Percentiles rank a stretch among this genome's conserved stretches.
phyloP scores from a whole-genome alignment of 2,113 vertebrate species.

The Hippocampus guttulatus region DNA sequence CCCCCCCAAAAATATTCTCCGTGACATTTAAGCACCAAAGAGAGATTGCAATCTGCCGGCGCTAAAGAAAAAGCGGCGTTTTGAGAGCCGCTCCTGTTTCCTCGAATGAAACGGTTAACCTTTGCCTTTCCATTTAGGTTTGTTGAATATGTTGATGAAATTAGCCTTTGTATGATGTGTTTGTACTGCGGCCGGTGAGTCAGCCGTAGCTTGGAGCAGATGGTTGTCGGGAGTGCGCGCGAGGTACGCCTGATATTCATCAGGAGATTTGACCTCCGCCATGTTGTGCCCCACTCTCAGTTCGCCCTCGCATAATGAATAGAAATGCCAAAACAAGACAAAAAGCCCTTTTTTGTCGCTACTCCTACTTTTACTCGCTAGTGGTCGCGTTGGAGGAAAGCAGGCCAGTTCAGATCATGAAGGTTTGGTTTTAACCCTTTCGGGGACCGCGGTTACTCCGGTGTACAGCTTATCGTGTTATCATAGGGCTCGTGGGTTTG shows the following conservation, averaged over 20 bases:
- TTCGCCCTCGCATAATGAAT: constrained; percentile 65
- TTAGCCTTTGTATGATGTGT: constrained; percentile 64
- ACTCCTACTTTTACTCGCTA: not conserved
- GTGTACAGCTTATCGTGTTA: too few relatives aligned
- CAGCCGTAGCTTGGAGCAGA: constrained; percentile 62
- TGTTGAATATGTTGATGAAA: constrained; percentile 80
- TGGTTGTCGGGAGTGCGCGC: constrained; percentile 62
- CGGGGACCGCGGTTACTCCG: too few relatives aligned
- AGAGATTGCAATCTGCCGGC: constrained; percentile 53
- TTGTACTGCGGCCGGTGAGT: constrained; percentile 58
- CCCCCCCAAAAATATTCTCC: constrained; percentile 30
- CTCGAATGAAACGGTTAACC: constrained; percentile 51
- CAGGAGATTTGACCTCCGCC: constrained; percentile 51
- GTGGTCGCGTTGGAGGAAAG: not conserved
- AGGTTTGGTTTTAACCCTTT: not conserved
- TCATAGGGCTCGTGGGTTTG: too few relatives aligned
- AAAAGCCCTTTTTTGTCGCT: constrained; percentile 35
- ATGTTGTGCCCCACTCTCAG: constrained; percentile 48
- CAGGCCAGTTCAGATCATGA: not conserved
- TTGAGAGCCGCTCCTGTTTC: constrained; percentile 43
- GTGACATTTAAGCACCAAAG: constrained; percentile 60
- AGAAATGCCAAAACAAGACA: constrained; percentile 41
- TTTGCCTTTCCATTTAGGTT: constrained; percentile 43
- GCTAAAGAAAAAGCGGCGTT: constrained; percentile 13
- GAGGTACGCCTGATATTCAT: constrained; percentile 70